Conservation (phyloP, 2,888 invertebrate species). For the Camptogramma bilineatum region DNA sequence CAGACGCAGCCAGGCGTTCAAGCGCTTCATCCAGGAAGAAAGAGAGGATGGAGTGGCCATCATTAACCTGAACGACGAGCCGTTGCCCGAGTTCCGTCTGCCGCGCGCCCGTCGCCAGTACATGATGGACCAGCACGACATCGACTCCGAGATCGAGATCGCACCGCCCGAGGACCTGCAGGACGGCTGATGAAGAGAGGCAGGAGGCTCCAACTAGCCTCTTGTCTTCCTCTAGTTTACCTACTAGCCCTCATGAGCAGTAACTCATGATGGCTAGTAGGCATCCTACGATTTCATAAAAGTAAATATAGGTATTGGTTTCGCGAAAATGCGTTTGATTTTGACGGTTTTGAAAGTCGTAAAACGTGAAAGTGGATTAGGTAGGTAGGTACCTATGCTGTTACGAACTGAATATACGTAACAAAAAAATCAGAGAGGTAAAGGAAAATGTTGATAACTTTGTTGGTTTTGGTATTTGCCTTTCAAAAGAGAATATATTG, state of each 20-base stretch:
- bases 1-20: conserved; percentile 34
- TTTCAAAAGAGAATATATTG: conserved; percentile 10
- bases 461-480: conserved; percentile 23
- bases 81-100: conserved; percentile 63
- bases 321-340: background rate
- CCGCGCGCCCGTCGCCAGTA: conserved; percentile 63
- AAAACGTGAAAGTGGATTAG: conserved; percentile 17
- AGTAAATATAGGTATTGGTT: conserved; percentile 2
- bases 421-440: background rate
- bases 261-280: too few species aligned
- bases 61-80: conserved; percentile 56
- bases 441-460: conserved; percentile 16
- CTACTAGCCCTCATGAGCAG: too few species aligned
- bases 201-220: background rate
- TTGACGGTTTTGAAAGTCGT: conserved; percentile 12
- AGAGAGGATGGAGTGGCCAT: conserved; percentile 54
- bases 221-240: too few species aligned
- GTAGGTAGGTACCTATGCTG: too few species aligned
- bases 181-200: too few species aligned
- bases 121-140: conserved; percentile 48
- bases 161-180: conserved; percentile 5
- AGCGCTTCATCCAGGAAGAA: conserved; percentile 58
- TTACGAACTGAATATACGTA: conserved; percentile 17
- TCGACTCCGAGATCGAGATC: conserved; percentile 24
- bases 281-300: background rate